phyloP scores from a whole-genome alignment of 2,113 vertebrate genomes.

The Ophiodon elongatus region DNA sequence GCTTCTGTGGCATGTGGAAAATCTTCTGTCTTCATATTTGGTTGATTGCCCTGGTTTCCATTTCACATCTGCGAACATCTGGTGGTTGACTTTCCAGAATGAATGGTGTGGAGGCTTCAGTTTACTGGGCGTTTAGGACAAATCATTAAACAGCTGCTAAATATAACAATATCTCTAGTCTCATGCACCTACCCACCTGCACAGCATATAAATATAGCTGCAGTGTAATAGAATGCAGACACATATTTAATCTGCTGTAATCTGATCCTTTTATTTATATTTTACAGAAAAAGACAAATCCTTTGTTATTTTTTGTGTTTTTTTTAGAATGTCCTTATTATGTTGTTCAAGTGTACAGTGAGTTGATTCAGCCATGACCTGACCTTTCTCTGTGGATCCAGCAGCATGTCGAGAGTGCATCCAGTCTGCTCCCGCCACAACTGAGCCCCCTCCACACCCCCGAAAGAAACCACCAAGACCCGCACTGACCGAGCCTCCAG shows the following conservation, averaged over 20 bases:
- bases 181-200: slow-evolving; percentile 3
- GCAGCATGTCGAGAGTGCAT: slow-evolving; percentile 72
- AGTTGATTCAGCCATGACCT: neutral
- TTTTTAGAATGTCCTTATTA: neutral
- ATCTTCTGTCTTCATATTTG: slow-evolving; percentile 13
- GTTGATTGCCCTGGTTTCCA: slow-evolving; percentile 20
- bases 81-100: slow-evolving; percentile 32
- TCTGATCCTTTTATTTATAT: neutral
- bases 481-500: slow-evolving; percentile 75
- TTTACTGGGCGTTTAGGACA: slow-evolving; percentile 12
- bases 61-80: slow-evolving; percentile 46
- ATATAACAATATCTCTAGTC: slow-evolving; percentile 1
- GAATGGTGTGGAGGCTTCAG: neutral
- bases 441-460: slow-evolving; percentile 70
- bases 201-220: neutral
- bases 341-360: neutral
- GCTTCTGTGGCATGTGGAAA: slow-evolving; percentile 48
- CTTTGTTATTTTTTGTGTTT: neutral
- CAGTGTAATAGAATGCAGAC: slow-evolving; percentile 2
- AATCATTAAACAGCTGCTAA: slow-evolving; percentile 55
- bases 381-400: slow-evolving; percentile 79
- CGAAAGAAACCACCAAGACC: slow-evolving; percentile 80
- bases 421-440: slow-evolving; percentile 80
- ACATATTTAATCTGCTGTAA: neutral
- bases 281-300: neutral